Evolutionary conservation across 2,797 vertebrate genomes (phyloP).

Genomic region (Phrynocephalus forsythii): DNA sequence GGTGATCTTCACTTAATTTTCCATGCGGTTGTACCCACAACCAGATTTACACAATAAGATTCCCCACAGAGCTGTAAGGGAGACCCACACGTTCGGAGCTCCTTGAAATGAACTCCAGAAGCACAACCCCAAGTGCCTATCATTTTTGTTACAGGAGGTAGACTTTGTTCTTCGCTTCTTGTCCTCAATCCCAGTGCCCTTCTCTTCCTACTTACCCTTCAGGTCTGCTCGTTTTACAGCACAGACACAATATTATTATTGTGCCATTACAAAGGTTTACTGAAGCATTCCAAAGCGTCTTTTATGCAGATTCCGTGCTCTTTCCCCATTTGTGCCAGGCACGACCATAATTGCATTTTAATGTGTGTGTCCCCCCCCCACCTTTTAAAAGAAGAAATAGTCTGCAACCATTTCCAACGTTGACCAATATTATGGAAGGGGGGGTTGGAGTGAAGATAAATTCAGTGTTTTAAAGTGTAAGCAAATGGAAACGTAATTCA

Average conservation of each 20-base stretch:
- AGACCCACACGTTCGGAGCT: not conserved
- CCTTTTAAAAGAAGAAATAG: slow-evolving; percentile 2
- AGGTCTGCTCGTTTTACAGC: not conserved
- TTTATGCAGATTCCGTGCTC: slow-evolving; percentile 30
- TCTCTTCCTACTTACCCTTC: slow-evolving; percentile 13
- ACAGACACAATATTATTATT: slow-evolving; percentile 14
- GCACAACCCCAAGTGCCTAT: not conserved
- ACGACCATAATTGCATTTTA: slow-evolving; percentile 59
- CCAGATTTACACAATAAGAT: not conserved
- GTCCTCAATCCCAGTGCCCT: not conserved
- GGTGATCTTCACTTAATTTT: too few relatives aligned
- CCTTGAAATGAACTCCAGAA: not conserved
- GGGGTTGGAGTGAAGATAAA: slow-evolving; percentile 52
- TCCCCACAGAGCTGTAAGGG: not conserved
- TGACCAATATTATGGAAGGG: slow-evolving; percentile 29
- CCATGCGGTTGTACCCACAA: not conserved
- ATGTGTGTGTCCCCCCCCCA: slow-evolving; percentile 33
- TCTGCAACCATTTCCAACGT: slow-evolving; percentile 41
- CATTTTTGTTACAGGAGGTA: not conserved
- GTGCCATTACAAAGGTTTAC: slow-evolving; percentile 29
- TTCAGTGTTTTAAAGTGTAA: slow-evolving; percentile 69
- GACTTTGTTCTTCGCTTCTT: not conserved
- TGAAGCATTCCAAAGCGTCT: slow-evolving; percentile 27
- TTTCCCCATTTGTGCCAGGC: slow-evolving; percentile 40
- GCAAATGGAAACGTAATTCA: slow-evolving; percentile 69